Base-by-base conservation (phyloP, 2,888 invertebrate species). In the Gisinianus flammeolus region DNA sequence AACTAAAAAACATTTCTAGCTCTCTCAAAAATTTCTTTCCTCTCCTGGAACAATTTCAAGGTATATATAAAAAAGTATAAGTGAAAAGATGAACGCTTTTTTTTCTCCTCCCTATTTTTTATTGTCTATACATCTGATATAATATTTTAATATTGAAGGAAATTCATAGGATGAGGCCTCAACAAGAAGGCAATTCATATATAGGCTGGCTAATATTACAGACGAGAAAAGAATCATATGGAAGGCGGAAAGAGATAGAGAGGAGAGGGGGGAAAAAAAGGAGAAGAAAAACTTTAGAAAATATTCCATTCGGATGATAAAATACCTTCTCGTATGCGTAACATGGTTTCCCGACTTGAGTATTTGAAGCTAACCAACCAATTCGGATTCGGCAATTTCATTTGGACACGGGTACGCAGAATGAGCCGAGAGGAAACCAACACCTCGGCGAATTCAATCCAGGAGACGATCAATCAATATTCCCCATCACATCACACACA, bases 401-500 rank as follows among this genome's bases (percentile, higher is more conserved):
- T 81, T 81, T 81, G 75, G 73, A 68, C 73, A 70, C 75, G 44
- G 68, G 72, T 19, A 70, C 35, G 28, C 31, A 77, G 71, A 71
- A 28, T 26, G 64, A 71, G 52, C 52, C 54, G 44, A 16, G 71
- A 75, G 76, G 74, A 79, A 80, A 77, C 79, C 77, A 67, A 80
- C 79, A 80, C 80, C 79, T 80, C 77, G 62, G 33, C 52, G 73
- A 73, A 73, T 73, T 73, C 62, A 73, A 73, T 73, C 67, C 73
- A 81, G 70, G 79, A 77, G 79, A 79, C 79, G 80, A 80, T 79
- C 80, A 80, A 80, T 80, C 79, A 79, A 79, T 79, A 80, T 79
- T 79, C 71, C 66, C 79, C 75, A 67, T 74, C 79, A 76, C 72
- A 78, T 58, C 67, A 24, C 16, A 16, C 28, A 54, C 24, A 30